Conservation (phyloP, 2,888 invertebrate genomes). For the Tyria jacobaeae region DNA sequence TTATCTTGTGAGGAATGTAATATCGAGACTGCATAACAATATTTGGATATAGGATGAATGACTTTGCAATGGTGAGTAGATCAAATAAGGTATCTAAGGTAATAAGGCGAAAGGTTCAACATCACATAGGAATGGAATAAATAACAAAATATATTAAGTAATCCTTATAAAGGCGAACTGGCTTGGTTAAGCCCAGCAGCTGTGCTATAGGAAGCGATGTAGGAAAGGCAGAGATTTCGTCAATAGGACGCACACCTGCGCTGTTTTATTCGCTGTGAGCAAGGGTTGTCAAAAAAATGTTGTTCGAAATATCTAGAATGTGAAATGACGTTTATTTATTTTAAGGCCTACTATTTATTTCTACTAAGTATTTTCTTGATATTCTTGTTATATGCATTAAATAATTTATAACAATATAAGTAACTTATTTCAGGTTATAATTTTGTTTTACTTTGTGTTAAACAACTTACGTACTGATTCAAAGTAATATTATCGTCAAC, state of each 20-base stretch:
- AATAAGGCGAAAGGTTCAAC: not conserved
- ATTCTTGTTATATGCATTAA: too few species aligned
- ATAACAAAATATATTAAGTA: constrained; percentile 21
- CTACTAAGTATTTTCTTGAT: too few species aligned
- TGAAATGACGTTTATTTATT: too few species aligned
- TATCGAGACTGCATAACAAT: too few species aligned
- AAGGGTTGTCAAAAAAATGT: constrained; percentile 25
- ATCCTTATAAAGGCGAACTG: constrained; percentile 24
- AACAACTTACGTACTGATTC: too few species aligned
- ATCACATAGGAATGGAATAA: not conserved
- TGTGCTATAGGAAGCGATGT: constrained; percentile 54
- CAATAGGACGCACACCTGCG: constrained; percentile 62
- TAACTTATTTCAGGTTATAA: too few species aligned
- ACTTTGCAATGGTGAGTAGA: not conserved
- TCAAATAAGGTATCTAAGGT: too few species aligned
- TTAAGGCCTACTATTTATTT: too few species aligned
- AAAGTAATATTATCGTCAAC: too few species aligned
- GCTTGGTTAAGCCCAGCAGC: constrained; percentile 42
- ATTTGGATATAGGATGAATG: not conserved
- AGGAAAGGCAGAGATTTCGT: constrained; percentile 47
- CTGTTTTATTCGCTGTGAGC: constrained; percentile 32
- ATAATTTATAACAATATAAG: too few species aligned
- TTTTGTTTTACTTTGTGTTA: too few species aligned
- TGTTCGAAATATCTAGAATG: not conserved
- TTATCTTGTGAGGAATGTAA: too few species aligned